phyloP scores from a whole-genome alignment of 2,888 invertebrate genomes.

The Acrobasis repandana region DNA sequence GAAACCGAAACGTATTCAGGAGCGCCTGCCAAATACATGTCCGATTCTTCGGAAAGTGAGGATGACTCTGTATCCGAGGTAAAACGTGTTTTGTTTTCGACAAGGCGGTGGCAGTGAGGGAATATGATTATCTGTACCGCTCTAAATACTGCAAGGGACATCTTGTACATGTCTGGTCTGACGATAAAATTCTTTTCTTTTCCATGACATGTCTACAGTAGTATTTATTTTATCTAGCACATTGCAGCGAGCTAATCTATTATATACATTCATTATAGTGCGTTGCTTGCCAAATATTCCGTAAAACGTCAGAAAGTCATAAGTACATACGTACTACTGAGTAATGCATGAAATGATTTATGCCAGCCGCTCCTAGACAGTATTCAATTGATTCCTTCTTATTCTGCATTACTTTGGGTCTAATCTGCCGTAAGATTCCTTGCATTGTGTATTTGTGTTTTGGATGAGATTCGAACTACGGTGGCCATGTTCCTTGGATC shows the following conservation, averaged over 20 bases:
- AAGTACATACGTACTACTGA: slow-evolving; percentile 80
- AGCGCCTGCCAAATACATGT: slow-evolving; percentile 93
- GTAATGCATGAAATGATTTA: slow-evolving; percentile 80
- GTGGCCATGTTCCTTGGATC: slow-evolving; percentile 81
- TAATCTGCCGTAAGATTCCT: slow-evolving; percentile 59
- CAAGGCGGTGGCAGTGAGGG: slow-evolving; percentile 79
- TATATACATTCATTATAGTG: slow-evolving; percentile 71
- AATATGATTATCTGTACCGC: slow-evolving; percentile 83
- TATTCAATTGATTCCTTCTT: slow-evolving; percentile 71
- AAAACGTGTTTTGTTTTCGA: slow-evolving; percentile 84
- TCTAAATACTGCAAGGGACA: slow-evolving; percentile 87
- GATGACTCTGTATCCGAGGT: slow-evolving; percentile 98
- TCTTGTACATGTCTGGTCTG: slow-evolving; percentile 82
- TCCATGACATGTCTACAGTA: slow-evolving; percentile 53
- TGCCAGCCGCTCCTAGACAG: slow-evolving; percentile 69
- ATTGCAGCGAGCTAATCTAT: slow-evolving; percentile 62
- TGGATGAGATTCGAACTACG: slow-evolving; percentile 64
- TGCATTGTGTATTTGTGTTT: slow-evolving; percentile 77
- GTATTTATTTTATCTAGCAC: slow-evolving; percentile 56
- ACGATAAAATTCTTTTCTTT: slow-evolving; percentile 64
- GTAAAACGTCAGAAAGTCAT: slow-evolving; percentile 83
- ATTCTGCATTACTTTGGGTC: slow-evolving; percentile 53
- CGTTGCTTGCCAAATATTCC: slow-evolving; percentile 82
- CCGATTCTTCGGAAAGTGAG: slow-evolving; percentile 97
- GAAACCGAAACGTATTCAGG: slow-evolving; percentile 94